phyloP scores from a whole-genome alignment of 2,113 vertebrate species.

The human region GRCh38 chr5:90272001-90272500 shows the following conservation, averaged over 20 bases:
- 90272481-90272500: neutral
- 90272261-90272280: neutral
- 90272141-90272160: neutral
- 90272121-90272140: neutral
- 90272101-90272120: neutral
- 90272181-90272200: neutral
- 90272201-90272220: neutral
- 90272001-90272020: neutral
- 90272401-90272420: neutral
- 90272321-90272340: neutral
- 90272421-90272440: neutral
- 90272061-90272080: neutral
- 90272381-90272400: neutral
- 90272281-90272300: neutral
- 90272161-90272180: neutral
- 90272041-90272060: neutral
- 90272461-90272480: neutral
- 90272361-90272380: neutral
- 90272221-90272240: neutral
- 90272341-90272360: neutral
- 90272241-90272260: neutral
- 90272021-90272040: neutral
- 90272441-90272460: neutral
- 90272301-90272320: neutral
- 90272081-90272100: neutral